phyloP scores from a whole-genome alignment of 2,888 invertebrate genomes.

The Rutpela maculata region DNA sequence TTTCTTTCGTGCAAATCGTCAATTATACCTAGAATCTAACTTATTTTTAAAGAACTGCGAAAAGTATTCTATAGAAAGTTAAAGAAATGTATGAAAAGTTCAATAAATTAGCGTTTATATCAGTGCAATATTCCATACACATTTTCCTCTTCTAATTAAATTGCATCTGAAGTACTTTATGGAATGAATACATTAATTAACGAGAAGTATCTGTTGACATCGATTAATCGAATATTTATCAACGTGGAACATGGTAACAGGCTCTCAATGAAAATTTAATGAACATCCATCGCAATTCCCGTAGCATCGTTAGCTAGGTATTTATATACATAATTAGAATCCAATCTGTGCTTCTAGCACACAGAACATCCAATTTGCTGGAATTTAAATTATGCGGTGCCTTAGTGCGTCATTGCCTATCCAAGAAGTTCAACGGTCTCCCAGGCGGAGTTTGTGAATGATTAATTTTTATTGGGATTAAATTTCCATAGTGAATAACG shows the following conservation, averaged over 20 bases:
- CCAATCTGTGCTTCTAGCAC: neutral
- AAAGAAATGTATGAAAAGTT: too few species aligned
- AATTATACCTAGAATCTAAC: too few species aligned
- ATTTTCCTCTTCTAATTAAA: too few species aligned
- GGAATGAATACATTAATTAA: neutral
- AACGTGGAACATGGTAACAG: neutral
- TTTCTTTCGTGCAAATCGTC: too few species aligned
- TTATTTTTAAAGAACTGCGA: too few species aligned
- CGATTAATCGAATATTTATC: neutral
- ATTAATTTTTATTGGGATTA: neutral
- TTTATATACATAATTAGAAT: slow-evolving; percentile 2
- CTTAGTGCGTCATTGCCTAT: neutral
- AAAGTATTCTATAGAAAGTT: too few species aligned
- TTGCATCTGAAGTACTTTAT: neutral
- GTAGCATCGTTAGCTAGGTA: neutral
- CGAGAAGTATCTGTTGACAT: neutral
- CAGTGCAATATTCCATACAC: too few species aligned
- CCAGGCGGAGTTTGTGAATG: neutral
- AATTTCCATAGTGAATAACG: neutral
- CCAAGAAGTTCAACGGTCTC: slow-evolving; percentile 6
- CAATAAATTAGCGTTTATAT: too few species aligned
- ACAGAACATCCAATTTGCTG: slow-evolving; percentile 1
- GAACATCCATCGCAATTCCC: neutral
- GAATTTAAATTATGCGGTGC: slow-evolving; percentile 6
- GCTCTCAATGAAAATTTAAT: neutral